A percentile compares a stretch with the other conserved stretches of the same genome.
Conservation (phyloP, 1,140 invertebrate species). For the Orchesella cincta region DNA sequence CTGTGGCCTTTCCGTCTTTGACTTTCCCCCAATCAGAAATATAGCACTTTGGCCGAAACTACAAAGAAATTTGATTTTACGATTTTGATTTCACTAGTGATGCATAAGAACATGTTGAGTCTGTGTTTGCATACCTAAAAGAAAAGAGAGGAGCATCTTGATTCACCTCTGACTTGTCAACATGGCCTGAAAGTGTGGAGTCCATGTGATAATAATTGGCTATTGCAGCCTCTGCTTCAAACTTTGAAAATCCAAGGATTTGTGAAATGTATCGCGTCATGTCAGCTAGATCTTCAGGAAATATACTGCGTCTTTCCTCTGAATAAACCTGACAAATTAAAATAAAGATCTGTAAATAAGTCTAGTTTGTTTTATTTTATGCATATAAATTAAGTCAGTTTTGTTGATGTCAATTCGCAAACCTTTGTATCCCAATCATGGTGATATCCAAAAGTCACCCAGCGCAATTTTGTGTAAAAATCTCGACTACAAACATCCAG, state of each 20-base stretch:
- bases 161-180: constrained; percentile 87
- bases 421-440: constrained; percentile 92
- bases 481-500: constrained; percentile 13
- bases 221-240: constrained; percentile 84
- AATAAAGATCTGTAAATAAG: constrained; percentile 22
- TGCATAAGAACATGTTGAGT: too few relatives aligned
- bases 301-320: constrained; percentile 65
- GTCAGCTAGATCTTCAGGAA: constrained; percentile 71
- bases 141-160: constrained; percentile 82
- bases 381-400: neutral
- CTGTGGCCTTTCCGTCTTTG: constrained; percentile 65
- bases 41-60: constrained; percentile 86
- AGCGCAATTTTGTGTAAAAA: constrained; percentile 71
- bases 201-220: constrained; percentile 92
- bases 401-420: neutral
- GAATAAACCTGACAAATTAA: constrained; percentile 64
- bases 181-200: constrained; percentile 85
- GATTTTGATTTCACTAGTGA: too few relatives aligned
- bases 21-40: constrained; percentile 77
- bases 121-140: constrained; percentile 69
- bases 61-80: too few relatives aligned
- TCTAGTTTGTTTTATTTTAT: neutral
- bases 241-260: constrained; percentile 66
- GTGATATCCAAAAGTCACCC: constrained; percentile 92
- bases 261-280: constrained; percentile 67